Base-by-base conservation (phyloP, 2,113 vertebrate genomes). In the Sceloporus undulatus region DNA sequence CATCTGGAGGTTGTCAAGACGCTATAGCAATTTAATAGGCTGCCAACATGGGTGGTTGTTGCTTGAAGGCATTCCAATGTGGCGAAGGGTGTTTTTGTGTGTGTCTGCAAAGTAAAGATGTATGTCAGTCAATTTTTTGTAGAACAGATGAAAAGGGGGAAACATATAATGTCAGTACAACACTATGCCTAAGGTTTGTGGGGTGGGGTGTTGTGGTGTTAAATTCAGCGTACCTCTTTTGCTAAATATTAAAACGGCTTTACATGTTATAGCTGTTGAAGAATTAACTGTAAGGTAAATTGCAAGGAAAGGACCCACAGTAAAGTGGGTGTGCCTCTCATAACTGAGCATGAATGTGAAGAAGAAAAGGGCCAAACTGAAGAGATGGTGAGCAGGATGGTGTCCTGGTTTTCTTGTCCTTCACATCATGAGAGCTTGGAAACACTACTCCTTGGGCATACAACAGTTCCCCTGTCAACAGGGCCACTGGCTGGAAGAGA, bases 11-110 rank as follows among this genome's bases (percentile, higher is more conserved):
- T 85, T 88, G 87, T 92, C 92, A 93, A 94, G 94, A 81, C 83
- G 90, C 92, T 94, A 2, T 79, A 93, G 94, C 92, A 94, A 92
- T 82, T 90, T 93, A 94, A 94, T 91, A 77, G 92, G 87, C 82
- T 95, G 92, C 95, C 93, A 91, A 89, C 92, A 80, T 94, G 94
- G 94, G 94, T 94, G 94, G 95, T 85, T 54, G 88, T 89, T 92
- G 91, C 93, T 76, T 52, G 91, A 82, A 89, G 92, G 91, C 93
- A 94, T 95, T 95, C 76, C 0, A 14, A 89, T 91, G 91, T 95
- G 94, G 94, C 91, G 91, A 81, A 92, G 62, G 13, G 29, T 71
- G 23, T 82, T 11, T 48, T 42, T 78, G 76, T 76, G 40, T 23
- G 48, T 11, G 40, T 70, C 88, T 93, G 90, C 83, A 85, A 0